These are phyloP conservation scores for Ianthella basta DNA, from an alignment of 37 sponge, comb jelly and placozoan genomes.

Conservation along the genomic window DNA sequence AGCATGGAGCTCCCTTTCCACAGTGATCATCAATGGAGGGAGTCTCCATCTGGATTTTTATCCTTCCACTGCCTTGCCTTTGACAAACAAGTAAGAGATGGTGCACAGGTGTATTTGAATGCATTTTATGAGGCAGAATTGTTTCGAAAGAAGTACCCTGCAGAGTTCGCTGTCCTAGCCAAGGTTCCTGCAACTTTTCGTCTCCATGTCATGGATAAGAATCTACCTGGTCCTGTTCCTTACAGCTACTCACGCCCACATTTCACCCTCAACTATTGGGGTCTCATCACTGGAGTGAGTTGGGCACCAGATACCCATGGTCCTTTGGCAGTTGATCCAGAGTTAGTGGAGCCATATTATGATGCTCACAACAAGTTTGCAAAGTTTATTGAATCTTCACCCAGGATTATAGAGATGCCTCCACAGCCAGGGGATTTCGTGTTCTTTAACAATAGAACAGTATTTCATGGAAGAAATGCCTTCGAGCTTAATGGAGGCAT, in stretches of 20 bases:
- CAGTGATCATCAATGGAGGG: background rate
- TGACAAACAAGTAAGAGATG: background rate
- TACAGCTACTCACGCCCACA: background rate
- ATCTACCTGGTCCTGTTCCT: background rate
- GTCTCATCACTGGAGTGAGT: background rate
- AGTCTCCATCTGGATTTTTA: background rate
- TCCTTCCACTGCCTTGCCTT: background rate
- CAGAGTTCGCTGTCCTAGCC: background rate
- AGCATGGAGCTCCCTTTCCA: background rate
- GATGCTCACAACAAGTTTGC: no score
- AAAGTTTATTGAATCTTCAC: no score
- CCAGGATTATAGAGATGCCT: no score
- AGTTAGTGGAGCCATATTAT: no score
- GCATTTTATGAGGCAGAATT: background rate
- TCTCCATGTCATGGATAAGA: background rate
- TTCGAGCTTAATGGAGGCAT: no score
- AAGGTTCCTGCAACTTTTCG: background rate
- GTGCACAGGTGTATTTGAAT: background rate
- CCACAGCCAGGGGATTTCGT: no score
- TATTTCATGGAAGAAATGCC: no score
- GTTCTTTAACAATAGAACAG: no score
- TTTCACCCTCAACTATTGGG: background rate
- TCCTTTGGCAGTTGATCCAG: background rate
- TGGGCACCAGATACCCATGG: background rate
- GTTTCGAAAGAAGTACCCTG: background rate